Base-by-base conservation (phyloP, 2,797 vertebrate species). In the Steatocranus sp. region DNA sequence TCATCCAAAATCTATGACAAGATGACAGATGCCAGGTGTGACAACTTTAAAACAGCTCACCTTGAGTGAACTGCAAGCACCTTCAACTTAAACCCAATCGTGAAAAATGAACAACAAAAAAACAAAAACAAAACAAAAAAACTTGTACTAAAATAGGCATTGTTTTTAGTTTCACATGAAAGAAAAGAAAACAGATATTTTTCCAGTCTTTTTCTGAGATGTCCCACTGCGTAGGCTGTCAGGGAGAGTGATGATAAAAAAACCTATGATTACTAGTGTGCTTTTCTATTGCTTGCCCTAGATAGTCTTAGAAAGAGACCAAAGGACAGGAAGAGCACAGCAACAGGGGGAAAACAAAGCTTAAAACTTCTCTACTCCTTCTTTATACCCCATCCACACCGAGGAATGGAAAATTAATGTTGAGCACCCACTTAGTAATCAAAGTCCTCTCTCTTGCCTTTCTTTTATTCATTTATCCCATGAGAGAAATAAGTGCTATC, bases 21-120 rank as follows among this genome's bases (percentile, higher is more conserved):
- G 84, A 86, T 91, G 90, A 94, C 88, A 88, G 90, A 91, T 76
- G 75, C 53, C 51, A 81, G 14, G 25, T 66, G 82, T 90, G 79
- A 86, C 78, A 54, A 23, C 81, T 91, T 88, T 54, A 86, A 61
- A 86, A 83, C 49, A 73, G 81, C 80, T 89, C 83, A 82, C 75
- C 76, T 50, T 8, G 54, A 50, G 76, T 88, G 80, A 91, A 88
- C 81, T 25, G 20, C 74, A 27, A 78, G 66, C 79, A 92, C 86
- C 89, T 89, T 81, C 32, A 85, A 88, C 88, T 92, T 91, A 84
- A 90, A 90, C 63, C 81, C 50, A 89, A 87, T 93, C 83, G 75
- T 76, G 75, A 78, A 86, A 86, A 86, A 86, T 46, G 78, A 86
- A 90, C 91, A 74, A 41, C 14, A 66, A 63, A 18, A 5, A 3